These are phyloP conservation scores for Dasysyrphus albostriatus DNA, from an alignment of 2,888 invertebrate genomes.

Conservation along the genomic window DNA sequence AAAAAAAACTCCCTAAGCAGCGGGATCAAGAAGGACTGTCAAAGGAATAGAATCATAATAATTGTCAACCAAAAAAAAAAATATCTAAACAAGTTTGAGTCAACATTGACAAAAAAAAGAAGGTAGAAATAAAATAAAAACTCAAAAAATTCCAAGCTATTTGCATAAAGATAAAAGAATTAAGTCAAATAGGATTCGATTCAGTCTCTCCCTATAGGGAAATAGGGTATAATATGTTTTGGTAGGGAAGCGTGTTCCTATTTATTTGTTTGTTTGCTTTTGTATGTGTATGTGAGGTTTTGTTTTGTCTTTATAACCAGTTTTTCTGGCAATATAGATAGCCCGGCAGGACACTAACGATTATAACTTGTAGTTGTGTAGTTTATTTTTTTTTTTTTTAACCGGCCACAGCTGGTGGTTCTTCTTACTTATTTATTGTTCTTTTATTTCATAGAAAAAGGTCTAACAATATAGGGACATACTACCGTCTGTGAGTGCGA, in stretches of 20 bases:
- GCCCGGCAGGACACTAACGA: slow-evolving; percentile 64
- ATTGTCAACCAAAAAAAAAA: slow-evolving; percentile 21
- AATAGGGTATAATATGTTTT: slow-evolving; percentile 23
- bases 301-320: slow-evolving; percentile 58
- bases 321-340: slow-evolving; percentile 70
- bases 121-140: slow-evolving; percentile 23
- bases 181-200: slow-evolving; percentile 47
- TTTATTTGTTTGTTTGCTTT: slow-evolving; percentile 13
- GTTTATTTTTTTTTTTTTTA: slow-evolving; percentile 12
- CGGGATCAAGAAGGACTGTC: slow-evolving; percentile 9
- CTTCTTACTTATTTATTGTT: slow-evolving; percentile 49
- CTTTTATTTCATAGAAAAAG: slow-evolving; percentile 37
- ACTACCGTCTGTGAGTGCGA: background rate
- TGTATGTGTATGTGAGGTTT: background rate
- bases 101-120: background rate
- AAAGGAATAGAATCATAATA: slow-evolving; percentile 7
- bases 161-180: slow-evolving; percentile 69
- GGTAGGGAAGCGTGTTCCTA: slow-evolving; percentile 13
- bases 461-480: slow-evolving; percentile 28
- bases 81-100: slow-evolving; percentile 39
- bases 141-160: slow-evolving; percentile 50
- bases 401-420: slow-evolving; percentile 62
- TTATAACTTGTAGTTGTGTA: slow-evolving; percentile 33
- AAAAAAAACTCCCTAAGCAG: background rate
- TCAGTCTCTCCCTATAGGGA: background rate